Base-by-base conservation (phyloP, 2,888 invertebrate species). In the Eupithecia tripunctaria region DNA sequence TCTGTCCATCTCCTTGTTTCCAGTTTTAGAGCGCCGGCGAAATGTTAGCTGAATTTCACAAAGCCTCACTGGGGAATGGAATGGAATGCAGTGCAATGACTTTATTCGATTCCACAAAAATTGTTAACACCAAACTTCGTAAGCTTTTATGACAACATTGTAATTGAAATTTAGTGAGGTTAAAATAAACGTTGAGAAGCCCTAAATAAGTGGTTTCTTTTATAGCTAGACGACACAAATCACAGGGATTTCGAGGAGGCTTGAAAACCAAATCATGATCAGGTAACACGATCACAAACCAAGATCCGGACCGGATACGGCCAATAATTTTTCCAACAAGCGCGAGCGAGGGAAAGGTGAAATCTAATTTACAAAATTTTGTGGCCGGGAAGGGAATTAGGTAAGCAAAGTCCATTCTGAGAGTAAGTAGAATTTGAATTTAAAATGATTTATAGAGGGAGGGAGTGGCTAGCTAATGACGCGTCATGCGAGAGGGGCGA, bases 381-480 rank as follows among this genome's bases (percentile, higher is more conserved):
- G 92, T 89, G 91, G 90, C 84, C 86, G 86, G 87, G 84, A 88
- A 88, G 86, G 88, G 91, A 92, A 93, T 93, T 92, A 92, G 88
- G 91, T 90, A 89, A 89, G 91, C 90, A 91, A 93, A 94, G 92
- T 92, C 91, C 91, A 94, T 93, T 92, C 90, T 89, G 85, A 91
- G 91, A 91, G 91, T 92, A 92, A 92, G 93, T 93, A 92, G 87
- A 93, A 94, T 94, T 94, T 92, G 92, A 94, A 94, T 94, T 94
- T 94, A 91, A 93, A 94, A 94, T 94, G 93, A 94, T 94, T 94
- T 94, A 94, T 94, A 91, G 90, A 91, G 86, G 90, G 86, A 91
- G 93, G 93, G 92, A 92, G 94, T 90, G 92, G 92, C 93, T 94
- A 94, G 92, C 93, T 94, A 94, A 94, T 94, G 93, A 94, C 94